Percentiles rank a stretch among this genome's conserved stretches.
Evolutionary conservation across 2,888 invertebrate species (phyloP).

Genomic region (Cheilosia vernalis): DNA sequence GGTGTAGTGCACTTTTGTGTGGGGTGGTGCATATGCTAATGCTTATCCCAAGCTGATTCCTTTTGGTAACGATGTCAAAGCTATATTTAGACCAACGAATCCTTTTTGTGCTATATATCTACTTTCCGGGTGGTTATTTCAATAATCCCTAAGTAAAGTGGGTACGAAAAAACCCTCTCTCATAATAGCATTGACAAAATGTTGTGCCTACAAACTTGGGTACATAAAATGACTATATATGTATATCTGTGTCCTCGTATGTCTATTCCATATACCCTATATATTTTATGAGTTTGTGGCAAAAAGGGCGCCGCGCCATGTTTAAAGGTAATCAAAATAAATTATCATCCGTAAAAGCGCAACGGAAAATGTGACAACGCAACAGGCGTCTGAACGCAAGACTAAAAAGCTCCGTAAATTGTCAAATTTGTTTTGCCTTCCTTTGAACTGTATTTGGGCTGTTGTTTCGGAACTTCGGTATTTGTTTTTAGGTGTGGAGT

Average conservation of each 20-base stretch:
- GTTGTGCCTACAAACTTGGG: not conserved
- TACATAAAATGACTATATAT: not conserved
- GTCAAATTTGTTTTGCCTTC: slow-evolving; percentile 58
- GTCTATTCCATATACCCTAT: not conserved
- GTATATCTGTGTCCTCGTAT: no score
- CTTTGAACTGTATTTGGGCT: no score
- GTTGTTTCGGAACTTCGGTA: slow-evolving; percentile 36
- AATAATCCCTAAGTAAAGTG: slow-evolving; percentile 11
- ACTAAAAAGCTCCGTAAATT: slow-evolving; percentile 51
- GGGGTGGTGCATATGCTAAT: slow-evolving; percentile 10
- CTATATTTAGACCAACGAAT: slow-evolving; percentile 65
- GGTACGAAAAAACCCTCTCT: not conserved
- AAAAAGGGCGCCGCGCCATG: not conserved
- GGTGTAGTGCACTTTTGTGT: slow-evolving; percentile 23
- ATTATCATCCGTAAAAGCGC: slow-evolving; percentile 52
- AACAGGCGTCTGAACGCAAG: slow-evolving; percentile 50
- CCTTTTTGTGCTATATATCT: slow-evolving; percentile 31
- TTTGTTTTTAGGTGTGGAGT: slow-evolving; percentile 43
- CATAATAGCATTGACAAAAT: slow-evolving; percentile 9
- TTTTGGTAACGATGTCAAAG: slow-evolving; percentile 39
- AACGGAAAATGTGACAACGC: slow-evolving; percentile 56
- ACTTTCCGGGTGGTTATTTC: slow-evolving; percentile 22
- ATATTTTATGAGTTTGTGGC: slow-evolving; percentile 28
- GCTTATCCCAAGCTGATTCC: slow-evolving; percentile 3
- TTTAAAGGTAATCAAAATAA: slow-evolving; percentile 63